Evolutionary conservation across 2,888 invertebrate genomes (phyloP).

Genomic region (Synergus japonicus): DNA sequence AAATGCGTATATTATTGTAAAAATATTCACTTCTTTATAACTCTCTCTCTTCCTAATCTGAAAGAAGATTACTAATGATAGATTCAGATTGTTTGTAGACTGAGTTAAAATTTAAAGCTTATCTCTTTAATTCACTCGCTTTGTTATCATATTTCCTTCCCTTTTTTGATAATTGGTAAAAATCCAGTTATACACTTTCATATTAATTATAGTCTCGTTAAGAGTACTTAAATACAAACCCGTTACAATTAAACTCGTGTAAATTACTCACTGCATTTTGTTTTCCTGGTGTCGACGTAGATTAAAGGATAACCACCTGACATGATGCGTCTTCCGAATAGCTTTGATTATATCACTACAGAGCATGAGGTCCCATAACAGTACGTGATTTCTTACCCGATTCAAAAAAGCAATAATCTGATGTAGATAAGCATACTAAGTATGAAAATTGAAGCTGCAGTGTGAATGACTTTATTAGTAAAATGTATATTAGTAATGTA

Average conservation of each 20-base stretch:
- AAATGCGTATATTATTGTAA: no score
- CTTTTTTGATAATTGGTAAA: not conserved
- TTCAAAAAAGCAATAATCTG: constrained; percentile 29
- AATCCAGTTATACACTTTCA: constrained; percentile 11
- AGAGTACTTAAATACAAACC: constrained; percentile 15
- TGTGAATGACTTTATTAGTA: constrained; percentile 12
- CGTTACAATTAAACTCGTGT: constrained; percentile 22
- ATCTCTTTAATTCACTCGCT: no score
- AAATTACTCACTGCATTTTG: constrained; percentile 25
- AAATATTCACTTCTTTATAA: no score
- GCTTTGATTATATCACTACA: constrained; percentile 37
- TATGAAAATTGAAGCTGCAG: not conserved
- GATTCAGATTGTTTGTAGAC: no score
- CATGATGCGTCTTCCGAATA: constrained; percentile 24
- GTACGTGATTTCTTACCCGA: constrained; percentile 15
- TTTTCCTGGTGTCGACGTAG: constrained; percentile 38
- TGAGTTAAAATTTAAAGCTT: no score
- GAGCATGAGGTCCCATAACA: constrained; percentile 19
- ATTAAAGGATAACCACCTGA: constrained; percentile 26
- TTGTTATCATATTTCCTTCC: not conserved
- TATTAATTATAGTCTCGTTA: constrained; percentile 37
- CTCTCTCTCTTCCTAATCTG: no score
- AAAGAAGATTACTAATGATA: no score
- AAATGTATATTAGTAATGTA: no score
- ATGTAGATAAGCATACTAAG: constrained; percentile 10